A percentile compares a stretch with the other conserved stretches of the same genome.
Conservation (phyloP, 2,797 vertebrate genomes). For the Tamandua tetradactyla region DNA sequence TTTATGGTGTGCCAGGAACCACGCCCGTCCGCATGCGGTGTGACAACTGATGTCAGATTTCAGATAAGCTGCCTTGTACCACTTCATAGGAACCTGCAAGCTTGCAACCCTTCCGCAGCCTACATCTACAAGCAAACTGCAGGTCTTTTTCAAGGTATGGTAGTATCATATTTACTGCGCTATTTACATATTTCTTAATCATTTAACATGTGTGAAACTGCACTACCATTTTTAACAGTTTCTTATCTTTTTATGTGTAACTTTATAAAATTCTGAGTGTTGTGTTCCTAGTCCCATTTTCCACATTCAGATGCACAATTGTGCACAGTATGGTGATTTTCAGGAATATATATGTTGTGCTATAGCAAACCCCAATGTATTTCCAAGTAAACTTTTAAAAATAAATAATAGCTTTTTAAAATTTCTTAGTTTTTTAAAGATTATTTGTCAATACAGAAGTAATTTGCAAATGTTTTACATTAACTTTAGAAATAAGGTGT, state of each 20-base stretch:
- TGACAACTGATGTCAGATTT: not conserved
- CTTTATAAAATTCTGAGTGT: not conserved
- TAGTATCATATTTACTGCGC: not conserved
- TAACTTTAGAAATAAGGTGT: conserved; percentile 29
- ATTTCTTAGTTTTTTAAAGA: not conserved
- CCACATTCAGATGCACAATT: not conserved
- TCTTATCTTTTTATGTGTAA: not conserved
- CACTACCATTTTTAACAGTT: not conserved
- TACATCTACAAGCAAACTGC: not conserved
- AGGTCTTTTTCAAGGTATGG: not conserved
- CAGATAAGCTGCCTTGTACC: not conserved
- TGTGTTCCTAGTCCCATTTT: not conserved
- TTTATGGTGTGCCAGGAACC: not conserved
- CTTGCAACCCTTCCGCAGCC: not conserved
- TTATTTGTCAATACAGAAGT: not conserved
- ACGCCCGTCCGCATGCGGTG: not conserved
- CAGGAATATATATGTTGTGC: not conserved
- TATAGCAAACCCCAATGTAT: not conserved
- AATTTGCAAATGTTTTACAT: not conserved
- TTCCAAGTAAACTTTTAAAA: conserved; percentile 30
- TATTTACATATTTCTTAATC: no score
- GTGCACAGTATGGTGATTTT: not conserved
- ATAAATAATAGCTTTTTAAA: not conserved
- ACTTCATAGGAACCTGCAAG: not conserved
- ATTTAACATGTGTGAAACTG: not conserved